Evolutionary conservation across 2,888 invertebrate genomes (phyloP).

Genomic region (Hedya salicella): DNA sequence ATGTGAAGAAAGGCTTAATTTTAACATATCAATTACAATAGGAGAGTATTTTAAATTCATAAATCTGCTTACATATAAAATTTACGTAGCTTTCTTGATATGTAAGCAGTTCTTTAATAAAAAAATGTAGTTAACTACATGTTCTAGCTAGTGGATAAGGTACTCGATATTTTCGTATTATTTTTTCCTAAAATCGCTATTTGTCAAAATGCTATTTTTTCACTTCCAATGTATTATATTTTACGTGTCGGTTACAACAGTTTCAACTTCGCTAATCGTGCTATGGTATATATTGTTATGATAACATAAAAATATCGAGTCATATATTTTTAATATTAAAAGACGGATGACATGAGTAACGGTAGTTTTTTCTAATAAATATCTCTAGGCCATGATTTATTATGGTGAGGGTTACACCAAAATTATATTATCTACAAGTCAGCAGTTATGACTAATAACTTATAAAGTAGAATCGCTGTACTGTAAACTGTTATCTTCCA

Average conservation of each 20-base stretch:
- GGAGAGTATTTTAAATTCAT: slow-evolving; percentile 42
- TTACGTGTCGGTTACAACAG: slow-evolving; percentile 14
- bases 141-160: slow-evolving; percentile 32
- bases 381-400: slow-evolving; percentile 51
- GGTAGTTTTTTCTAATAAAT: slow-evolving; percentile 48
- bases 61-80: slow-evolving; percentile 42
- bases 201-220: slow-evolving; percentile 17
- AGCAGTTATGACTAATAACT: slow-evolving; percentile 1
- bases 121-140: slow-evolving; percentile 39
- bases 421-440: slow-evolving; percentile 16
- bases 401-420: slow-evolving; percentile 27
- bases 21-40: slow-evolving; percentile 42
- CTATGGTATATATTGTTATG: slow-evolving; percentile 24
- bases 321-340: slow-evolving; percentile 42
- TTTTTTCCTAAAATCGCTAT: slow-evolving; percentile 9
- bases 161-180: slow-evolving; percentile 40
- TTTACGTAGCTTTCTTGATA: slow-evolving; percentile 39
- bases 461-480: slow-evolving; percentile 23
- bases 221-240: not conserved
- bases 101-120: slow-evolving; percentile 36
- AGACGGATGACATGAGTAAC: slow-evolving; percentile 70
- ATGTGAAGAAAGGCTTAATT: slow-evolving; percentile 20
- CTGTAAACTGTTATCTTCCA: not conserved
- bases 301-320: slow-evolving; percentile 38
- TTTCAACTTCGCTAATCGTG: slow-evolving; percentile 21